A percentile compares a stretch with the other conserved stretches of the same genome.
Conservation (phyloP, 2,113 vertebrate genomes). For the Coreoperca whiteheadi region DNA sequence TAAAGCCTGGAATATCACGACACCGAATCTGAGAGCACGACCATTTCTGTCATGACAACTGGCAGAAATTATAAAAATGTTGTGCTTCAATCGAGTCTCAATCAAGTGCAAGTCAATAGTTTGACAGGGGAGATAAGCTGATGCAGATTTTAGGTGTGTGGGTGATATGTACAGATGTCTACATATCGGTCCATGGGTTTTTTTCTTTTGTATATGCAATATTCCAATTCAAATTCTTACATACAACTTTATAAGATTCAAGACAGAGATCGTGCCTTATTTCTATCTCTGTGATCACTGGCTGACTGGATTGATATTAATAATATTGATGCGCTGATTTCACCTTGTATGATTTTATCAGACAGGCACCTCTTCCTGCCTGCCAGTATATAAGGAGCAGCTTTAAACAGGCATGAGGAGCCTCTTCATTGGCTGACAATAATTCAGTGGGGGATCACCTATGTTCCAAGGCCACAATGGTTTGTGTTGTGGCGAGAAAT, state of each 20-base stretch:
- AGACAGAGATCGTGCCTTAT: too few species aligned
- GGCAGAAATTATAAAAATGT: too few species aligned
- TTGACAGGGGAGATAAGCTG: too few species aligned
- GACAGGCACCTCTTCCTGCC: constrained; percentile 1
- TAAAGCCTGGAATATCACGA: background rate
- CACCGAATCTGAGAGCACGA: background rate
- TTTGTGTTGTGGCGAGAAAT: background rate
- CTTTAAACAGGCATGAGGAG: background rate
- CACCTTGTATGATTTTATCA: constrained; percentile 18
- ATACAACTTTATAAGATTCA: too few species aligned
- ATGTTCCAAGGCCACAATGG: background rate
- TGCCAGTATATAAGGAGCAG: background rate
- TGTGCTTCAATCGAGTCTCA: too few species aligned
- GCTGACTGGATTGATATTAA: constrained; percentile 36
- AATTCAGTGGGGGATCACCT: background rate
- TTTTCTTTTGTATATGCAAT: too few species aligned
- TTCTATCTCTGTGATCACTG: constrained; percentile 18
- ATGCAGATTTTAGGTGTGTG: too few species aligned
- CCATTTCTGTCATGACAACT: too few species aligned
- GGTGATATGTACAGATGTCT: too few species aligned
- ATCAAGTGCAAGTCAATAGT: too few species aligned
- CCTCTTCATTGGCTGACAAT: background rate
- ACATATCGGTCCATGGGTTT: too few species aligned
- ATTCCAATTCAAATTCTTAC: too few species aligned
- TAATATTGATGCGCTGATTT: constrained; percentile 42